Evolutionary conservation across 2,888 invertebrate genomes (phyloP).

Genomic region (Nephrotoma appendiculata): DNA sequence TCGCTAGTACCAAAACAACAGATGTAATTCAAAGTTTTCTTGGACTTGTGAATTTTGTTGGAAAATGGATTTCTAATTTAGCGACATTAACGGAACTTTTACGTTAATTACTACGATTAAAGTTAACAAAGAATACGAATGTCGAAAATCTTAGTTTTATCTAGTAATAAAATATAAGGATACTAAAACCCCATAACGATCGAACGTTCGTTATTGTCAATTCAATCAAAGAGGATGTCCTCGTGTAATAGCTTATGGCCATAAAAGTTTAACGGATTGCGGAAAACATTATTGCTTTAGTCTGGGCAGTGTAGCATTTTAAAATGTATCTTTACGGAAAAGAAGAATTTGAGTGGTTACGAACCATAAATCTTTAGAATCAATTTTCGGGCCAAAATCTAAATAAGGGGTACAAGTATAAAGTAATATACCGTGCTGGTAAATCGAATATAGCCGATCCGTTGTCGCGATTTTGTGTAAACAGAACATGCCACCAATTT

Average conservation of each 20-base stretch:
- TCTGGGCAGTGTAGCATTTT: slow-evolving; percentile 23
- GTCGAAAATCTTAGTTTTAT: too few species aligned
- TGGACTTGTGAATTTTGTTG: too few species aligned
- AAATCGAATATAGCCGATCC: slow-evolving; percentile 20
- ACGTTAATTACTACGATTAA: too few species aligned
- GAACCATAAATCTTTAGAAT: slow-evolving; percentile 20
- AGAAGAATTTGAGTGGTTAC: slow-evolving; percentile 24
- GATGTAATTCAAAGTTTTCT: too few species aligned
- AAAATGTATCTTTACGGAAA: slow-evolving; percentile 25
- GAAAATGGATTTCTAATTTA: too few species aligned
- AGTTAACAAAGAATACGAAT: too few species aligned
- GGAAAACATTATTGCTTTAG: neutral
- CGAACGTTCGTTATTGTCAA: too few species aligned
- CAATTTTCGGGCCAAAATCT: slow-evolving; percentile 16
- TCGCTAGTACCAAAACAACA: too few species aligned
- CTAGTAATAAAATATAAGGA: too few species aligned
- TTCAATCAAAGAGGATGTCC: too few species aligned
- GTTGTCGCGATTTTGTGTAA: slow-evolving; percentile 15
- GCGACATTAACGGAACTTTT: too few species aligned
- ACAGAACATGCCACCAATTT: neutral
- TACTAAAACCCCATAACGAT: too few species aligned
- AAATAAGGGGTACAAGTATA: slow-evolving; percentile 15
- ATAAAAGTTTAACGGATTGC: neutral
- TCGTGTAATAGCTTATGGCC: neutral
- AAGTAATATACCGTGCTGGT: slow-evolving; percentile 13